Evolutionary conservation across 2,888 invertebrate genomes (phyloP).

Genomic region (Macrophya annulata): DNA sequence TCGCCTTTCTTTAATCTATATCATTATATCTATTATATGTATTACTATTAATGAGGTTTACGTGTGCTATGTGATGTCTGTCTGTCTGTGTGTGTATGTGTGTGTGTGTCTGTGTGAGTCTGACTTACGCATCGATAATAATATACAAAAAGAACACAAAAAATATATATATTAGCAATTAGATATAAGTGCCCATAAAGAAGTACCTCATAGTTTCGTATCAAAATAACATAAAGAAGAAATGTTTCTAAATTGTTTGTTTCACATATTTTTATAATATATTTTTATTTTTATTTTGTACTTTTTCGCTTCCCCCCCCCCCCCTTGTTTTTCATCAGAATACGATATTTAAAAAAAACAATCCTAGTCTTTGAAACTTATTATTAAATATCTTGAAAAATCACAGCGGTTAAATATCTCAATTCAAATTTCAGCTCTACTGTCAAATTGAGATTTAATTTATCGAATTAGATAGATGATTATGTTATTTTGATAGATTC

Average conservation of each 20-base stretch:
- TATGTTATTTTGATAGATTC: conserved; percentile 15
- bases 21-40: not conserved
- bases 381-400: not conserved
- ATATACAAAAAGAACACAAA: not conserved
- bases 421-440: not conserved
- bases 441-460: not conserved
- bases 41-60: not conserved
- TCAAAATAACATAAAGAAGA: not conserved
- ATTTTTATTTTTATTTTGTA: conserved; percentile 10
- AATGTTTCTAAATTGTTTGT: not conserved
- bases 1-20: not conserved
- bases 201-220: not conserved
- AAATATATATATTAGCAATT: conserved; percentile 10
- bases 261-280: conserved; percentile 4
- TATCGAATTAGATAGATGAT: not conserved
- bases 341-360: not conserved
- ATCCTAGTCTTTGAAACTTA: not conserved
- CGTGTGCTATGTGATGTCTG: not conserved
- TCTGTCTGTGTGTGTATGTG: not conserved
- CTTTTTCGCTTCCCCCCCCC: not conserved
- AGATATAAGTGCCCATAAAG: not conserved
- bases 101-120: not conserved
- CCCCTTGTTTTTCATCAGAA: not conserved
- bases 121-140: not conserved
- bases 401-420: not conserved